Percentiles rank a stretch among this genome's conserved stretches.
These are phyloP conservation scores for Pheosia gnoma DNA, from an alignment of 2,888 invertebrate genomes.

Conservation along the genomic window DNA sequence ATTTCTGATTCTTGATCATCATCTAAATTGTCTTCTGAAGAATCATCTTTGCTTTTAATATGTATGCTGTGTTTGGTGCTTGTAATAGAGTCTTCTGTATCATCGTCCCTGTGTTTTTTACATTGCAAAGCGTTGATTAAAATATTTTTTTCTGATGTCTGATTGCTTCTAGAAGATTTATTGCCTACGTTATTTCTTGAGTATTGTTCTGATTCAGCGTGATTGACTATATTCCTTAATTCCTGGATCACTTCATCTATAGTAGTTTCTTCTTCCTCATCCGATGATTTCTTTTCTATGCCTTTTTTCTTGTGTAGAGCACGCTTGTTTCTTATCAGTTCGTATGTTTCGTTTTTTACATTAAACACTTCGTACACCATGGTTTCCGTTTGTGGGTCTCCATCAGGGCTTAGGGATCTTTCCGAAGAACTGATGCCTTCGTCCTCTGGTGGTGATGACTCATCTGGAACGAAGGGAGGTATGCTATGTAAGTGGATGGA, in stretches of 20 bases:
- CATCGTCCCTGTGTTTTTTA: slow-evolving; percentile 63
- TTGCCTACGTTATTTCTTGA: slow-evolving; percentile 68
- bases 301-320: slow-evolving; percentile 68
- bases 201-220: slow-evolving; percentile 89
- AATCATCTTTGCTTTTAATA: slow-evolving; percentile 75
- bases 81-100: slow-evolving; percentile 82
- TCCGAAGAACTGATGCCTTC: slow-evolving; percentile 95
- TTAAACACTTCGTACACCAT: slow-evolving; percentile 86
- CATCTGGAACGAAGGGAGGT: slow-evolving; percentile 68
- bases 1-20: slow-evolving; percentile 87
- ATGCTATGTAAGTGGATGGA: not conserved
- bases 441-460: slow-evolving; percentile 92
- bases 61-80: slow-evolving; percentile 81
- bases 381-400: slow-evolving; percentile 84
- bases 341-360: slow-evolving; percentile 83
- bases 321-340: slow-evolving; percentile 74
- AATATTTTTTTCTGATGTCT: slow-evolving; percentile 72
- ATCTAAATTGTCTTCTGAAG: slow-evolving; percentile 75
- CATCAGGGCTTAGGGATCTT: slow-evolving; percentile 89
- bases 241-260: slow-evolving; percentile 95
- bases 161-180: slow-evolving; percentile 68
- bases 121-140: slow-evolving; percentile 63
- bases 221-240: slow-evolving; percentile 92
- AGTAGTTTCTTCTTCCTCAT: slow-evolving; percentile 90
- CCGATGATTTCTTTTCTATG: slow-evolving; percentile 75